Evolutionary conservation across 2,113 vertebrate species (phyloP).

Genomic region (Heterotilapia buettikoferi): DNA sequence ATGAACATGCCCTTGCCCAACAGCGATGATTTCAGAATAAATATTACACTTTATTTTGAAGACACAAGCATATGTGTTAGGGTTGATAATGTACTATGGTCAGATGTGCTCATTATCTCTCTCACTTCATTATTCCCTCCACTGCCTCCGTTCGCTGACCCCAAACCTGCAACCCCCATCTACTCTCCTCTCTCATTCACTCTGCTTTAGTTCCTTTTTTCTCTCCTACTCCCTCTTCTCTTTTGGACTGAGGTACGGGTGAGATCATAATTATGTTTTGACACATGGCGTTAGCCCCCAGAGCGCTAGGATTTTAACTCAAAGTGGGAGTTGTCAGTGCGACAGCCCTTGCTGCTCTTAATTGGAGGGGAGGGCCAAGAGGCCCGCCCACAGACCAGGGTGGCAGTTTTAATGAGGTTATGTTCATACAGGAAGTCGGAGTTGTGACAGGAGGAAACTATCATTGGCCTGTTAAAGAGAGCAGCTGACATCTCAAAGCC

Average conservation of each 20-base stretch:
- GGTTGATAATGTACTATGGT: slow-evolving; percentile 22
- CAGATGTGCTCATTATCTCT: slow-evolving; percentile 58
- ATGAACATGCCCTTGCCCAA: slow-evolving; percentile 44
- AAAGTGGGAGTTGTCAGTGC: slow-evolving; percentile 70
- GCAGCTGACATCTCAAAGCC: slow-evolving; percentile 67
- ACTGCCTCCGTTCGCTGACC: slow-evolving; percentile 37
- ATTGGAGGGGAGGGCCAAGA: slow-evolving; percentile 72
- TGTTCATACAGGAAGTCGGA: slow-evolving; percentile 70
- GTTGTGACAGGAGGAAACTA: slow-evolving; percentile 74
- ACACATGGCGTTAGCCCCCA: slow-evolving; percentile 68
- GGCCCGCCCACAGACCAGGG: slow-evolving; percentile 65
- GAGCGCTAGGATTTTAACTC: slow-evolving; percentile 67
- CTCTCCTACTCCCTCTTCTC: slow-evolving; percentile 18
- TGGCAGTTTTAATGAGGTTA: slow-evolving; percentile 75
- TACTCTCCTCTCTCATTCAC: neutral
- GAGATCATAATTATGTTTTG: slow-evolving; percentile 74
- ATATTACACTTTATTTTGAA: slow-evolving; percentile 41
- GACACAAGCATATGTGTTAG: neutral
- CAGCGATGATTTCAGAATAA: slow-evolving; percentile 51
- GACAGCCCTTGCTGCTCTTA: slow-evolving; percentile 71
- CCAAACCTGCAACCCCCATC: neutral
- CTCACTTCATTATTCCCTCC: slow-evolving; percentile 62
- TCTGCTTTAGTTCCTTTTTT: neutral
- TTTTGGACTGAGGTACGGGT: slow-evolving; percentile 60
- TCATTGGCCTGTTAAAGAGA: slow-evolving; percentile 69